A percentile compares a stretch with the other conserved stretches of the same genome.
Evolutionary conservation across 2,888 invertebrate species (phyloP).

Genomic region (Caenorhabditis becei): DNA sequence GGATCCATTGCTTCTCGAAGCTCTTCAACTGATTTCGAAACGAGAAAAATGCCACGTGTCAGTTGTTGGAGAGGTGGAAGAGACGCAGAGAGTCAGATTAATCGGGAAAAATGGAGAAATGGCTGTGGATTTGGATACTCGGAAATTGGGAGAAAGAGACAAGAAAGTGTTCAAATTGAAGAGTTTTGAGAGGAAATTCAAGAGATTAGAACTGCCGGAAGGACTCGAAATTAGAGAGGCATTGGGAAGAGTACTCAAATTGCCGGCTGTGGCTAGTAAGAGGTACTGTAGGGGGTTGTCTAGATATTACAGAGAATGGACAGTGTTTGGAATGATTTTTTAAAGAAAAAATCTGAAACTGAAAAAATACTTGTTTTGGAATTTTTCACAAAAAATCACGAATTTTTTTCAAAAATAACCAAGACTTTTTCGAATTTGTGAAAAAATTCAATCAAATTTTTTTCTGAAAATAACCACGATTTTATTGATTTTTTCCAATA

Average conservation of each 20-base stretch:
- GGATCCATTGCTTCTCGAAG: conserved; percentile 85
- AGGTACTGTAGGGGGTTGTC: no score
- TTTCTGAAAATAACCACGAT: no score
- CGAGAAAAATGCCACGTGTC: conserved; percentile 94
- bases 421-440: no score
- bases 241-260: conserved; percentile 88
- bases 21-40: conserved; percentile 87
- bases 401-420: neutral
- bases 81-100: conserved; percentile 84
- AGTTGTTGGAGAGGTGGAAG: conserved; percentile 94
- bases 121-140: conserved; percentile 74
- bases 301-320: no score
- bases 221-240: conserved; percentile 86
- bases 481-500: no score
- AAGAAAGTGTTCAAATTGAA: conserved; percentile 83
- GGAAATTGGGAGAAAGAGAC: conserved; percentile 69
- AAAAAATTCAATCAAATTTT: no score
- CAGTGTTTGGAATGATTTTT: no score
- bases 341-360: no score
- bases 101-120: conserved; percentile 21
- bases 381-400: no score
- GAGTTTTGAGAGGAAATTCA: conserved; percentile 66
- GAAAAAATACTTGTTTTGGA: no score
- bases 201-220: conserved; percentile 83
- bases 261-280: conserved; percentile 95